Evolutionary conservation across 1,140 invertebrate species (phyloP).

Genomic region (Lasioglossum baleicum): DNA sequence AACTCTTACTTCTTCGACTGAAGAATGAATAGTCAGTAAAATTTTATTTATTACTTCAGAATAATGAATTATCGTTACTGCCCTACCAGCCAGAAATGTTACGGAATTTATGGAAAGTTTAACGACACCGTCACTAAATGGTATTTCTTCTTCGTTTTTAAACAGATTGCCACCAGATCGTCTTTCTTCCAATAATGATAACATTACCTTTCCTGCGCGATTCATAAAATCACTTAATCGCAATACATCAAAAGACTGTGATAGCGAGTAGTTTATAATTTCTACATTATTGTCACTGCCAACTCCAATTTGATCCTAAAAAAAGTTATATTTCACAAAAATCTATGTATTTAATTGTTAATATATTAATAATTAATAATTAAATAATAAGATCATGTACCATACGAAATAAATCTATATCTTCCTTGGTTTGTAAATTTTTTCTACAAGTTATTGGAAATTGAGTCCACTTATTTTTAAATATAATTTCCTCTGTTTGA

Average conservation of each 20-base stretch:
- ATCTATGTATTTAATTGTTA: no score
- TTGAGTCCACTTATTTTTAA: conserved; percentile 88
- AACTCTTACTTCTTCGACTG: conserved; percentile 67
- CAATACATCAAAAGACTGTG: conserved; percentile 67
- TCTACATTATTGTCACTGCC: conserved; percentile 68
- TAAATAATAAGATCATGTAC: conserved; percentile 50
- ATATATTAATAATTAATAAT: conserved; percentile 1
- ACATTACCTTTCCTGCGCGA: conserved; percentile 75
- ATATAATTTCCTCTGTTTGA: conserved; percentile 85
- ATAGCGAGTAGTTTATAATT: conserved; percentile 9
- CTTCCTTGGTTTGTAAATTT: conserved; percentile 66
- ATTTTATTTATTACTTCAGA: conserved; percentile 78
- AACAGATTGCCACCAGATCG: conserved; percentile 67
- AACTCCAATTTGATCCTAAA: conserved; percentile 77
- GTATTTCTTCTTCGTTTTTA: conserved; percentile 68
- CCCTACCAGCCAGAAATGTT: conserved; percentile 73
- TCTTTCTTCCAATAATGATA: conserved; percentile 78
- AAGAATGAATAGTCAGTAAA: conserved; percentile 79
- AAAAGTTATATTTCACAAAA: conserved; percentile 31
- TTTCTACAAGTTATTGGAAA: conserved; percentile 81
- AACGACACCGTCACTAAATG: conserved; percentile 80
- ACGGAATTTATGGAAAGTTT: conserved; percentile 70
- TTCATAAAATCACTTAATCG: conserved; percentile 76
- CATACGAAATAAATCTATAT: conserved; percentile 73
- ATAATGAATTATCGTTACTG: conserved; percentile 76